A percentile compares a stretch with the other conserved stretches of the same genome.
Evolutionary conservation across 2,113 vertebrate species (phyloP).

Genomic region (Ranitomeya imitator): DNA sequence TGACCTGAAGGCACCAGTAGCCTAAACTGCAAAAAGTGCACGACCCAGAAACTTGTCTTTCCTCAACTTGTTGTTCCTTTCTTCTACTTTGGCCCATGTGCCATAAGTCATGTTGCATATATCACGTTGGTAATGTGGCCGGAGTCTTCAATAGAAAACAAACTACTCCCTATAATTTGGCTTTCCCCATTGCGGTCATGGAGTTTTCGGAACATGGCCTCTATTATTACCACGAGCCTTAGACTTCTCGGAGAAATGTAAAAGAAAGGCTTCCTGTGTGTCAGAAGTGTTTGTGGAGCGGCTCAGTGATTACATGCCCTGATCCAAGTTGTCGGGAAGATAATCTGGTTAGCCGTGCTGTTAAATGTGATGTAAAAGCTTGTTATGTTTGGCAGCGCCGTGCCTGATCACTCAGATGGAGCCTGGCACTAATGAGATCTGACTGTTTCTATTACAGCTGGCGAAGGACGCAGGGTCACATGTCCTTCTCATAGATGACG

Average conservation of each 20-base stretch:
- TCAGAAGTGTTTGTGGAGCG: neutral
- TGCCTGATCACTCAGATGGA: neutral
- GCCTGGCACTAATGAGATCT: neutral
- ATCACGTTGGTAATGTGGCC: constrained; percentile 7
- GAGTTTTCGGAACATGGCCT: neutral
- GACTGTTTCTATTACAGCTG: constrained; percentile 72
- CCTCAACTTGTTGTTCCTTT: neutral
- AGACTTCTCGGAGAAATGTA: neutral
- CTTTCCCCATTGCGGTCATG: neutral
- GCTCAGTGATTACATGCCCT: neutral
- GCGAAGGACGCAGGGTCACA: constrained; percentile 74
- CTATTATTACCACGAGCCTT: neutral
- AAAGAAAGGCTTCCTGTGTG: neutral
- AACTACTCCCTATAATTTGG: constrained; percentile 26
- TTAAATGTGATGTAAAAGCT: constrained; percentile 27
- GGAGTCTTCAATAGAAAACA: constrained; percentile 1
- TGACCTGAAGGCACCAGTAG: too few relatives aligned
- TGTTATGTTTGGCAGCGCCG: constrained; percentile 27
- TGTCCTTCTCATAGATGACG: constrained; percentile 76
- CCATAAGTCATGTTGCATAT: neutral
- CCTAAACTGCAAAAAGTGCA: too few relatives aligned
- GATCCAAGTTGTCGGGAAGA: constrained; percentile 6
- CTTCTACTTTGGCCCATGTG: neutral
- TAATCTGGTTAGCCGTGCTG: constrained; percentile 23
- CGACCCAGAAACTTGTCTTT: neutral